phyloP scores from a whole-genome alignment of 1,140 invertebrate genomes.

The Platyscapa corneri region DNA sequence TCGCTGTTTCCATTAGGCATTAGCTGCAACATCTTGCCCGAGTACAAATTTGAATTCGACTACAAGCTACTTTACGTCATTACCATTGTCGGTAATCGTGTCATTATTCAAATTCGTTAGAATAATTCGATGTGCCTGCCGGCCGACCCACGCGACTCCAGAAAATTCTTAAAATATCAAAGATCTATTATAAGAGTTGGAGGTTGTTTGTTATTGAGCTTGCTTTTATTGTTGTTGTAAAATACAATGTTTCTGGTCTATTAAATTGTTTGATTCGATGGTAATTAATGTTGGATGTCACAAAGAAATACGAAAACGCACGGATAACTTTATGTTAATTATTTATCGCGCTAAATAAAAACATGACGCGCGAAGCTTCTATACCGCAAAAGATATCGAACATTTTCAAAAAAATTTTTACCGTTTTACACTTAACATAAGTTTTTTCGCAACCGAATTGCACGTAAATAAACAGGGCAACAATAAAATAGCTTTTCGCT shows the following conservation, averaged over 20 bases:
- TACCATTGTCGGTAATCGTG: slow-evolving; percentile 7
- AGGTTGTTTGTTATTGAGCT: background rate
- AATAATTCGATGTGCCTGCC: background rate
- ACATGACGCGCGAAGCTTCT: background rate
- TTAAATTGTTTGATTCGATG: background rate
- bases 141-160: background rate
- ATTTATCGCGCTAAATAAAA: background rate
- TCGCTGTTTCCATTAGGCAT: background rate
- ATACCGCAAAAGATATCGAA: no score
- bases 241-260: background rate
- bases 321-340: background rate
- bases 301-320: background rate
- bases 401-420: no score
- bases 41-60: slow-evolving; percentile 2
- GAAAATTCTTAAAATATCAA: background rate
- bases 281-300: background rate
- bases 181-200: background rate
- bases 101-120: slow-evolving; percentile 19
- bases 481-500: no score
- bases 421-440: no score
- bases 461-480: no score
- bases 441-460: no score
- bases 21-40: background rate
- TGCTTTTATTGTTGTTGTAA: background rate
- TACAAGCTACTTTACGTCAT: slow-evolving; percentile 4